phyloP scores from a whole-genome alignment of 2,888 invertebrate species.

The Flabesymbios commensalis region DNA sequence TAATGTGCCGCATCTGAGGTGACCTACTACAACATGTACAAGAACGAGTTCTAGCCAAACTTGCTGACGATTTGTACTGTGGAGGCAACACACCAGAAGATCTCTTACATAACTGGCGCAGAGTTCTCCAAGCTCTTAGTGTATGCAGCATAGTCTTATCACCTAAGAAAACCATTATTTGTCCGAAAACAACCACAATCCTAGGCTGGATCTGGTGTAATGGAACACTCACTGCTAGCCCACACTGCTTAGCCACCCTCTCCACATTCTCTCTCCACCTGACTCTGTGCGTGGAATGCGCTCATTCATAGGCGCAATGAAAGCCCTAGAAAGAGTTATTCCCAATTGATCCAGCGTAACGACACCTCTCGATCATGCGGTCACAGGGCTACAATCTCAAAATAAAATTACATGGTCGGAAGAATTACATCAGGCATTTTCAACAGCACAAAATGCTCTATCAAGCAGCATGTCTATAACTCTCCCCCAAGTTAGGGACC shows the following conservation, averaged over 20 bases:
- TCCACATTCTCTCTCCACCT: neutral
- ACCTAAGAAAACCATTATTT: neutral
- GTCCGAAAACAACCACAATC: neutral
- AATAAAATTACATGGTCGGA: neutral
- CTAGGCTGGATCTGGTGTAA: constrained; percentile 8
- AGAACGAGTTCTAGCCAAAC: constrained; percentile 21
- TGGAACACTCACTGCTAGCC: constrained; percentile 7
- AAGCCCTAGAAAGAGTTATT: neutral
- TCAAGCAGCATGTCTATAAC: too few species aligned
- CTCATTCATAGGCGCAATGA: constrained; percentile 1
- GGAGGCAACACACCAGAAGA: constrained; percentile 12
- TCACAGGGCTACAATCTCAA: neutral
- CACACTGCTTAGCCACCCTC: constrained; percentile 10
- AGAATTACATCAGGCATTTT: neutral
- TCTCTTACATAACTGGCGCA: constrained; percentile 22
- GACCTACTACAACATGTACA: constrained; percentile 25
- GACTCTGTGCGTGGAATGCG: neutral
- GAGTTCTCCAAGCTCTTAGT: constrained; percentile 26
- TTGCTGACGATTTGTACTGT: constrained; percentile 21
- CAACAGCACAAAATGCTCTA: too few species aligned
- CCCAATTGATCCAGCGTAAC: neutral
- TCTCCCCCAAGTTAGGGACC: too few species aligned
- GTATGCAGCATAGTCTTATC: neutral
- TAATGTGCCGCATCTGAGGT: constrained; percentile 28
- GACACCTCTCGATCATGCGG: neutral